These are phyloP conservation scores for Aphelenchoides bicaudatus DNA, from an alignment of 2,888 invertebrate genomes.

Conservation along the genomic window DNA sequence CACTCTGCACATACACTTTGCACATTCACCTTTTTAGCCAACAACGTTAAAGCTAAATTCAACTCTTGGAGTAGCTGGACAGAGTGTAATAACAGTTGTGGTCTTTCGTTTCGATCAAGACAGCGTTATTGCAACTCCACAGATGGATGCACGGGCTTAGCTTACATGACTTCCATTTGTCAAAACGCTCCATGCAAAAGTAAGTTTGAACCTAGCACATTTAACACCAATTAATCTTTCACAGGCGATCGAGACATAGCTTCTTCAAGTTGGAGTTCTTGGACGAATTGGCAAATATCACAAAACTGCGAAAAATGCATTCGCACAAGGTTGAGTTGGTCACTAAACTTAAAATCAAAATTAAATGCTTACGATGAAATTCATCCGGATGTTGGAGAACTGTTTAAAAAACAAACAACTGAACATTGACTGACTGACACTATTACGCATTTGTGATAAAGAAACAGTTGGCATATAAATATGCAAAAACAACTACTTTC, in stretches of 20 bases:
- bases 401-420: too few species aligned
- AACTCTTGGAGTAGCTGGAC: constrained; percentile 55
- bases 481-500: too few species aligned
- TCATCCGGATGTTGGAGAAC: too few species aligned
- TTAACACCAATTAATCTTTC: too few species aligned
- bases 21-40: not conserved
- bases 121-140: constrained; percentile 45
- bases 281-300: constrained; percentile 45
- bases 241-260: too few species aligned
- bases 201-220: too few species aligned
- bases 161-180: constrained; percentile 50
- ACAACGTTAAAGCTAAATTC: constrained; percentile 37
- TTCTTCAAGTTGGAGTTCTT: constrained; percentile 52
- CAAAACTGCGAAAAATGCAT: constrained; percentile 45
- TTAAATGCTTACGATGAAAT: too few species aligned
- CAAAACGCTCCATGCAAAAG: constrained; percentile 26
- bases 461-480: too few species aligned
- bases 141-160: constrained; percentile 46
- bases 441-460: too few species aligned
- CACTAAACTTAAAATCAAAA: too few species aligned
- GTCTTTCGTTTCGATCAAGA: constrained; percentile 48
- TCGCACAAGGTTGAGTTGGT: constrained; percentile 39
- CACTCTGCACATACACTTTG: not conserved
- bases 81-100: constrained; percentile 44
- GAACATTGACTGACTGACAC: too few species aligned